phyloP scores from a whole-genome alignment of 2,888 invertebrate species.

The Molorchus minor region DNA sequence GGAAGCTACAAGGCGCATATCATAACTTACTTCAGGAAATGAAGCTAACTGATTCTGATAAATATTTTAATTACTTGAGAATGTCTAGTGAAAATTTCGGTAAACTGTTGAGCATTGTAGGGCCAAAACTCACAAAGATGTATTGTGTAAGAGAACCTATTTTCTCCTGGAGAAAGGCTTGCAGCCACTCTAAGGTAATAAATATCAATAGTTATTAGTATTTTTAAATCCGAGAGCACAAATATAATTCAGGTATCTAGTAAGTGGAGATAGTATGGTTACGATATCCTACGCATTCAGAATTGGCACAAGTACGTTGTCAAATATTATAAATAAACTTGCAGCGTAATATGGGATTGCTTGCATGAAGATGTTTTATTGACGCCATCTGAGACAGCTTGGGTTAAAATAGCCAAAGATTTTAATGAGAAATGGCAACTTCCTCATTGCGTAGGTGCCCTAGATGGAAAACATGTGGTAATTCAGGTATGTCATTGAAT shows the following conservation, averaged over 20 bases:
- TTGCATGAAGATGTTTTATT: conserved; percentile 34
- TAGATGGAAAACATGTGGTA: conserved; percentile 51
- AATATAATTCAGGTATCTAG: conserved; percentile 29
- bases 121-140: conserved; percentile 31
- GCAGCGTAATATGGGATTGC: conserved; percentile 45
- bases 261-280: conserved; percentile 27
- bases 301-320: conserved; percentile 44
- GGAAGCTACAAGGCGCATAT: conserved; percentile 38
- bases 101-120: conserved; percentile 33
- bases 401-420: conserved; percentile 43
- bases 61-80: conserved; percentile 42
- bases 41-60: conserved; percentile 37
- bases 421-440: conserved; percentile 45
- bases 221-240: neutral
- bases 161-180: conserved; percentile 43
- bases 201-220: neutral
- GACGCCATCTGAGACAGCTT: conserved; percentile 42
- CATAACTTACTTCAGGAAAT: conserved; percentile 41
- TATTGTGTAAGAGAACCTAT: conserved; percentile 40
- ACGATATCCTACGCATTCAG: conserved; percentile 29
- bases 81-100: conserved; percentile 34
- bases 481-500: conserved; percentile 17
- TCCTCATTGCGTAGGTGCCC: conserved; percentile 46
- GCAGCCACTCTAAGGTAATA: conserved; percentile 47
- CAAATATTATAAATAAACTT: conserved; percentile 46